These are phyloP conservation scores for Troilus luridus DNA, from an alignment of 2,888 invertebrate species.

Conservation along the genomic window DNA sequence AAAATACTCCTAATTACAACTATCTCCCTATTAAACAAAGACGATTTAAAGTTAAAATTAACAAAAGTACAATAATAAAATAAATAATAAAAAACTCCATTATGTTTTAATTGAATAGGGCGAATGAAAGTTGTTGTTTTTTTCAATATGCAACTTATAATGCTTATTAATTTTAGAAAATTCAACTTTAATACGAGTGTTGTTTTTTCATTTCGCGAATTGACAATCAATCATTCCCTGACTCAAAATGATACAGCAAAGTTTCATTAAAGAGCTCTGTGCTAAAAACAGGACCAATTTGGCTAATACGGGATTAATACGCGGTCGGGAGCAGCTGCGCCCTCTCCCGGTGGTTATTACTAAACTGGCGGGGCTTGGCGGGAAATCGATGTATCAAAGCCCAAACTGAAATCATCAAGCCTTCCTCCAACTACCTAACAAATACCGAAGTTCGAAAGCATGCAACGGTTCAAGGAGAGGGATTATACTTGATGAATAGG, in stretches of 20 bases:
- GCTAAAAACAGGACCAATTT: conserved; percentile 34
- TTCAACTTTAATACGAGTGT: not conserved
- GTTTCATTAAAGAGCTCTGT: conserved; percentile 3
- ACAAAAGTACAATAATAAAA: too few relatives aligned
- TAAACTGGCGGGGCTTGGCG: not conserved
- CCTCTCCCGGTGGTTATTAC: conserved; percentile 22
- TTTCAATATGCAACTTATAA: not conserved
- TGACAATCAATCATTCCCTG: not conserved
- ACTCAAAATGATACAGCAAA: not conserved
- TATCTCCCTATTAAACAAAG: too few relatives aligned
- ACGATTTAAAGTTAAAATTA: too few relatives aligned
- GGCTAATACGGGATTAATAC: conserved; percentile 34
- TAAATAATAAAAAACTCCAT: too few relatives aligned
- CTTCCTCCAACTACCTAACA: not conserved
- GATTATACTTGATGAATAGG: not conserved
- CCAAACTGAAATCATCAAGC: not conserved
- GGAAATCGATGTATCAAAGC: conserved; percentile 18
- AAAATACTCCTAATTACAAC: too few relatives aligned
- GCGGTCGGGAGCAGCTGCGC: conserved; percentile 16
- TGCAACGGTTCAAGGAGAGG: not conserved
- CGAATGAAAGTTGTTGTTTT: too few relatives aligned
- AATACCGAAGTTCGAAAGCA: not conserved
- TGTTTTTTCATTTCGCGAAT: not conserved
- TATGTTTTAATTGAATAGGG: too few relatives aligned
- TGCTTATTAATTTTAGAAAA: not conserved